Percentiles rank a stretch among this genome's conserved stretches.
phyloP scores from a whole-genome alignment of 2,797 vertebrate genomes.

The Tachyglossus aculeatus region DNA sequence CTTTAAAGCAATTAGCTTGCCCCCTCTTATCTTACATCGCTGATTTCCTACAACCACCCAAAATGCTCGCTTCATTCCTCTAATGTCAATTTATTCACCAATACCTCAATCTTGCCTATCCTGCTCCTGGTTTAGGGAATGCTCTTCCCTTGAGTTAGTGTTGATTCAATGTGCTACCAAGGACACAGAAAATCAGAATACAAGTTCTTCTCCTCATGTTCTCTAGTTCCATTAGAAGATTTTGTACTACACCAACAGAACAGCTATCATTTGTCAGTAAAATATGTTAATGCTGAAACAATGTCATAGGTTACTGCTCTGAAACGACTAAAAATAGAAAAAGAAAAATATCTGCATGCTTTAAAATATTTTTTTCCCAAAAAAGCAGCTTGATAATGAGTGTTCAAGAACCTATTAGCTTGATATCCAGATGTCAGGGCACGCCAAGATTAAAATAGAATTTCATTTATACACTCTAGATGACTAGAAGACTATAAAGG shows the following conservation, averaged over 20 bases:
- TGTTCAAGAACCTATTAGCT: background rate
- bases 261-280: conserved; percentile 42
- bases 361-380: background rate
- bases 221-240: conserved; percentile 22
- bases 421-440: background rate
- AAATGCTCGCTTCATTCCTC: too few species aligned
- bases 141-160: conserved; percentile 19
- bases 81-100: too few species aligned
- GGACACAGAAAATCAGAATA: conserved; percentile 21
- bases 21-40: too few species aligned
- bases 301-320: conserved; percentile 15
- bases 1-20: too few species aligned
- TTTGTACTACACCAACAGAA: conserved; percentile 20
- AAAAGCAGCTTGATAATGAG: background rate
- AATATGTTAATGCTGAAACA: conserved; percentile 9
- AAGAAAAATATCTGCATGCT: background rate
- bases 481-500: background rate
- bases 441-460: background rate
- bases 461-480: conserved; percentile 11
- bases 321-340: background rate
- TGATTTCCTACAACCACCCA: too few species aligned
- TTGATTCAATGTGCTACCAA: conserved; percentile 24
- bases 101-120: too few species aligned
- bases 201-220: conserved; percentile 4
- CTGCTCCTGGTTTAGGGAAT: conserved; percentile 14